Evolutionary conservation across 2,797 vertebrate species (phyloP), one percentile per base, ranked within the genome.

Genomic region (Loris lydekkerianus): DNA sequence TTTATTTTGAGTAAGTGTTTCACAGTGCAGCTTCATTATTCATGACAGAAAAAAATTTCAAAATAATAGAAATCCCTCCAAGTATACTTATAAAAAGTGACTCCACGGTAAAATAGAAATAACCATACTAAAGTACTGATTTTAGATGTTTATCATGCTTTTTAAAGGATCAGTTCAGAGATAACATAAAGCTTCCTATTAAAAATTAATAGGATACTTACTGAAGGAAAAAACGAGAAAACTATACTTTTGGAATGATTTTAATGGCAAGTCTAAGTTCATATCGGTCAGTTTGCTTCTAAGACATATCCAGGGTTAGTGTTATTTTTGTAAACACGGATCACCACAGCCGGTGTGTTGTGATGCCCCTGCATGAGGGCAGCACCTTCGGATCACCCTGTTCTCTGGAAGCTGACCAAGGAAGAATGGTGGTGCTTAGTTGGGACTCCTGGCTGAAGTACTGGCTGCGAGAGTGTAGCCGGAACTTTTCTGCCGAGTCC

Each of bases 61-160:
- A 90, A 95, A 93, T 46, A 86, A 60, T 80, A 84, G 63, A 69
- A 88, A 73, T 73, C 31, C 8, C 40, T 56, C 84, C 53, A 89
- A 63, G 15, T 7, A 9, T 49, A 56, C 0, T 83, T 91, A 78
- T 78, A 76, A 86, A 94, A 73, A 88, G 56, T 34, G 43, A 86
- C 21, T 40, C 60, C 56, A 70, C 86, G 75, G 76, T 29, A 78
- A 93, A 86, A 61, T 46, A 72, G 37, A 93, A 90, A 60, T 80
- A 60, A 9, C 18, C 29, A 31, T 61, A 31, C 20, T 58, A 29
- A 58, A 37, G 23, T 46, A 86, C 43, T 72, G 3, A 73, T 95
- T 76, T 75, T 37, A 27, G 83, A 63, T 63, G 78, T 10, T 5
- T 49, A 23, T 27, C n/a, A 31, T 63, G 23, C 25, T 87, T 93